A percentile compares a stretch with the other conserved stretches of the same genome.
Conservation (phyloP, 2,888 invertebrate species). For the Lymantria monacha region DNA sequence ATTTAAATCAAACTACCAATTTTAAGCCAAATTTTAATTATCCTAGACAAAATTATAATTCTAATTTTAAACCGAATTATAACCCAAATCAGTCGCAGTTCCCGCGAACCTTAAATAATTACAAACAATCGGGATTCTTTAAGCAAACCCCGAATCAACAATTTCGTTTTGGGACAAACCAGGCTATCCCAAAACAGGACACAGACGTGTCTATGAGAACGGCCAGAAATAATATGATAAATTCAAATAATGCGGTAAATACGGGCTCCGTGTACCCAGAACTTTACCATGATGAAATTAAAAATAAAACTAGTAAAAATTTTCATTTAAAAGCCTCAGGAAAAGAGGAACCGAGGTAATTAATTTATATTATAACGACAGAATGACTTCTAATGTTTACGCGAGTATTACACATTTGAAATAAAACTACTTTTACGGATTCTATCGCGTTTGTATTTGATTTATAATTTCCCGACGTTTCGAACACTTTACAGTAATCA, state of each 20-base stretch:
- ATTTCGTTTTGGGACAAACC: neutral
- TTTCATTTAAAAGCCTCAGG: neutral
- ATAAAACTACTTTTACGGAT: no score
- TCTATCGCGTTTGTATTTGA: no score
- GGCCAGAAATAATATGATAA: neutral
- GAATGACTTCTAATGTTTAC: no score
- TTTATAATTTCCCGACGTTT: no score
- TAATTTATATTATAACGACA: neutral
- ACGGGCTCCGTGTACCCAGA: neutral
- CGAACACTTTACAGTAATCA: no score
- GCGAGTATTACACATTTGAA: no score
- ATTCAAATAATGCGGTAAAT: neutral
- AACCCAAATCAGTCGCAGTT: neutral
- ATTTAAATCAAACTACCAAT: neutral
- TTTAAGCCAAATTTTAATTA: neutral
- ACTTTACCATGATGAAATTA: neutral
- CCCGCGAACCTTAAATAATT: neutral
- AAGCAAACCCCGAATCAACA: neutral
- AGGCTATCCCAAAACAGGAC: neutral
- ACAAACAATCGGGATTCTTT: neutral
- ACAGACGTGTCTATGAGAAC: conserved; percentile 2
- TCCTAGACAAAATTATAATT: no score
- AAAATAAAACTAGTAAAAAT: neutral
- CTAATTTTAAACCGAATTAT: neutral
- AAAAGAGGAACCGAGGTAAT: neutral